Percentiles rank a stretch among this genome's conserved stretches.
Conservation (phyloP, 2,113 vertebrate genomes). For the Alethe castanea region DNA sequence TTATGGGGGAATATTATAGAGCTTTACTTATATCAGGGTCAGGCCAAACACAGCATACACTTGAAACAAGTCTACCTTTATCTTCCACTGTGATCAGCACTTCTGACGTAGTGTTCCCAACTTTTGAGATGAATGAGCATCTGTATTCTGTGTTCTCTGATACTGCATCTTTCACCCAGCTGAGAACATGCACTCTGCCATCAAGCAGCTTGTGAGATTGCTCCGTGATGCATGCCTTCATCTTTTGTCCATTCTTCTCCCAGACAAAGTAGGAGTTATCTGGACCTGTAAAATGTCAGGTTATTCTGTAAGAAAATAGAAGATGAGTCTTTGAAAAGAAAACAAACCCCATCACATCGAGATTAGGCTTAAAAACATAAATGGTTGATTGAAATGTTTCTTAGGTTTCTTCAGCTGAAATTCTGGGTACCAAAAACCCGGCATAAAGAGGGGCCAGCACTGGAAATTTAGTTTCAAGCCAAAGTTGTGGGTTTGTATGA, state of each 20-base stretch:
- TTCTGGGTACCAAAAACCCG: background rate
- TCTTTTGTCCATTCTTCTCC: constrained; percentile 79
- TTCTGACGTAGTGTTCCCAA: constrained; percentile 73
- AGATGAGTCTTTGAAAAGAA: background rate
- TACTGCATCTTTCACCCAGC: constrained; percentile 84
- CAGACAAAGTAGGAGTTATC: constrained; percentile 80
- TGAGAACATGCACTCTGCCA: constrained; percentile 79
- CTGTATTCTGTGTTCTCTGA: constrained; percentile 78
- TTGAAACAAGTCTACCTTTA: background rate
- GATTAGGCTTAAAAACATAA: background rate
- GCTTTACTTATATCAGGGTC: background rate
- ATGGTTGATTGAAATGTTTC: background rate
- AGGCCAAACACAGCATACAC: background rate
- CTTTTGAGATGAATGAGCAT: constrained; percentile 79
- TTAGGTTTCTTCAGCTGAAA: background rate
- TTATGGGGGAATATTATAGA: background rate
- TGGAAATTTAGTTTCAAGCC: background rate
- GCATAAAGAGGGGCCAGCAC: background rate
- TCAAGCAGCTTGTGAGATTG: constrained; percentile 70
- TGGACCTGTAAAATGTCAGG: constrained; percentile 75
- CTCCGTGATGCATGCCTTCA: constrained; percentile 72
- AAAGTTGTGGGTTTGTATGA: background rate
- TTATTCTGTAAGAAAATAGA: background rate
- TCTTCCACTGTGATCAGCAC: constrained; percentile 73
- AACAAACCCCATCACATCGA: background rate